A percentile compares a stretch with the other conserved stretches of the same genome.
phyloP scores from a whole-genome alignment of 2,888 invertebrate species.

The Synanthedon formicaeformis region DNA sequence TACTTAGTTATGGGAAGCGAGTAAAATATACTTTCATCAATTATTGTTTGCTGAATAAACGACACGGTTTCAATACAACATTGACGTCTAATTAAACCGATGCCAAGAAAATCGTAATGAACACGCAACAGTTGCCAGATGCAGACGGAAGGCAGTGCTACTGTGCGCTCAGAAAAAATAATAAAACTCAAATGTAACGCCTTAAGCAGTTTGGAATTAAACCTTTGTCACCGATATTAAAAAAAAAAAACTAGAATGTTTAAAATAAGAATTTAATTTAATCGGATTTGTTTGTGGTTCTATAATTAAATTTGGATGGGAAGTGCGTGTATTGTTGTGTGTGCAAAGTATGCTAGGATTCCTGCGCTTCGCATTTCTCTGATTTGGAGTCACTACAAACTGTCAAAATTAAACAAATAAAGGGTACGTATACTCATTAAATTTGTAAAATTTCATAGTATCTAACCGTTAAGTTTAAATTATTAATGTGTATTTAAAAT shows the following conservation, averaged over 20 bases:
- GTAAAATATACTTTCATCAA: background rate
- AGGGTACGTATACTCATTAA: constrained; percentile 28
- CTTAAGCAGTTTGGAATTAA: background rate
- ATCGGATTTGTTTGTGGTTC: no score
- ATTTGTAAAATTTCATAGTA: no score
- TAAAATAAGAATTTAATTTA: no score
- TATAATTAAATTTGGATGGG: background rate
- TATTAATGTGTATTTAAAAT: no score
- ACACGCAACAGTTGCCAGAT: constrained; percentile 32
- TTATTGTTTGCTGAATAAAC: background rate
- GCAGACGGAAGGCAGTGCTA: constrained; percentile 18
- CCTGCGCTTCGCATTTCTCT: background rate
- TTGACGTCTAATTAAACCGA: constrained; percentile 11
- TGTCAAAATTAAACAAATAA: constrained; percentile 49
- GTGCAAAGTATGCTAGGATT: background rate
- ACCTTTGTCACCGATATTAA: no score
- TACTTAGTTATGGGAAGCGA: no score
- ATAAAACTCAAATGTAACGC: background rate
- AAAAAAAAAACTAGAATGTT: no score
- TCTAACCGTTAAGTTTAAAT: no score
- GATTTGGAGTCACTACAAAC: constrained; percentile 8
- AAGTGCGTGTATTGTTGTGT: background rate
- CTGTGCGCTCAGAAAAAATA: background rate
- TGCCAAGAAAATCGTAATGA: constrained; percentile 4
- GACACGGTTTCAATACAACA: background rate